A percentile compares a stretch with the other conserved stretches of the same genome.
phyloP scores from a whole-genome alignment of 2,888 invertebrate species.

The Drosophila stalkeri region DNA sequence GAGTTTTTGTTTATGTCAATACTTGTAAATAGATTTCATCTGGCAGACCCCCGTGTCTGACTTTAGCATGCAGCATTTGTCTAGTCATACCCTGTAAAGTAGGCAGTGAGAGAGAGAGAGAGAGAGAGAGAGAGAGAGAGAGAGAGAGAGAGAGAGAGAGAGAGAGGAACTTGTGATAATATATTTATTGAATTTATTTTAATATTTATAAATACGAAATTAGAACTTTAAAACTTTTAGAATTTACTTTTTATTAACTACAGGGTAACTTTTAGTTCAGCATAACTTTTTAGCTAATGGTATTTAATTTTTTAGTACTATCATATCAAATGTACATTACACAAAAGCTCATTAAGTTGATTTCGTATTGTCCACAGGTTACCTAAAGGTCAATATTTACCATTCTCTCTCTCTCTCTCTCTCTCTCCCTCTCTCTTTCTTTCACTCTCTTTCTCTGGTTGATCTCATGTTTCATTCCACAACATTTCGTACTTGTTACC shows the following conservation, averaged over 20 bases:
- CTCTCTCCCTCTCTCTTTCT: no score
- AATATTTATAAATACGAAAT: background rate
- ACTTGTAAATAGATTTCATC: slow-evolving; percentile 17
- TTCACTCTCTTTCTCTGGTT: no score
- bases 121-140: background rate
- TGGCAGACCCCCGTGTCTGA: slow-evolving; percentile 44
- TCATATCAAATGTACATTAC: background rate
- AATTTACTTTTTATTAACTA: background rate
- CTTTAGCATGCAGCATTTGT: slow-evolving; percentile 11
- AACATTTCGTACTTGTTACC: slow-evolving; percentile 26
- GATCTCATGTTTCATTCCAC: slow-evolving; percentile 10
- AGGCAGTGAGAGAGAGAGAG: background rate
- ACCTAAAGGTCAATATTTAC: slow-evolving; percentile 18
- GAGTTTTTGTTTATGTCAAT: slow-evolving; percentile 13
- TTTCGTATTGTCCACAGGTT: slow-evolving; percentile 13
- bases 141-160: no score
- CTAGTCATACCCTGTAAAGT: slow-evolving; percentile 25
- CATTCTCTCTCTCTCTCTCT: no score
- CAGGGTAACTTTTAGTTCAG: slow-evolving; percentile 11
- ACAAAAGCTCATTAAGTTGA: slow-evolving; percentile 7
- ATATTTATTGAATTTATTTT: background rate
- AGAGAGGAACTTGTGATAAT: background rate
- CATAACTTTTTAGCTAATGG: no score
- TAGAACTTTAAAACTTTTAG: background rate
- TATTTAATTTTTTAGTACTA: background rate